A percentile compares a stretch with the other conserved stretches of the same genome.
Evolutionary conservation across 2,888 invertebrate species (phyloP).

Genomic region (Nemurella pictetii): DNA sequence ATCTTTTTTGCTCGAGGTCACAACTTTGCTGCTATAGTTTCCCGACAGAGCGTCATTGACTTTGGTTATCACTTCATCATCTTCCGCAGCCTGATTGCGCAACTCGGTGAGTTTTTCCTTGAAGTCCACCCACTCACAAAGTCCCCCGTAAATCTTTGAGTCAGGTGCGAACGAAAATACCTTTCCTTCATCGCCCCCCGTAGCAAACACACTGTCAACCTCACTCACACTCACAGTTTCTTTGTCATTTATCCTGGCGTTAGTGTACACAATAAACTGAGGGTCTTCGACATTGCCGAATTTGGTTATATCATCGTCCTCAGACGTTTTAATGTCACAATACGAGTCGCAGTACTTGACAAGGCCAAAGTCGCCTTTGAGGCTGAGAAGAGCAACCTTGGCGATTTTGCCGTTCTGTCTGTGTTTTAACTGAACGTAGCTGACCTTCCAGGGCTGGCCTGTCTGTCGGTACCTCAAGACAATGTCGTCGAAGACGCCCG

Average conservation of each 20-base stretch:
- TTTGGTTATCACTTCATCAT: background rate
- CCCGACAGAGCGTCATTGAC: background rate
- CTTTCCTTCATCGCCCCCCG: background rate
- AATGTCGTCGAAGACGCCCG: slow-evolving; percentile 3
- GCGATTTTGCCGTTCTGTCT: background rate
- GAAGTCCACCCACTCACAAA: background rate
- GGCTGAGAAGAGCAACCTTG: background rate
- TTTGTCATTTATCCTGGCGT: background rate
- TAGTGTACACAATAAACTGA: background rate
- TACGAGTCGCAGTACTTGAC: background rate
- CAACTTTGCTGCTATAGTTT: background rate
- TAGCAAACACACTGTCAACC: background rate
- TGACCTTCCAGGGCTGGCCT: background rate
- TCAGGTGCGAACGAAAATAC: background rate
- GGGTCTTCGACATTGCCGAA: background rate
- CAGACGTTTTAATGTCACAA: background rate
- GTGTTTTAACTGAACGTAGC: background rate
- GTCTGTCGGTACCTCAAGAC: background rate
- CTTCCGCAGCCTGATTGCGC: background rate
- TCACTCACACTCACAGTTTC: background rate
- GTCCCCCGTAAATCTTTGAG: background rate
- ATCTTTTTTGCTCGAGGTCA: background rate
- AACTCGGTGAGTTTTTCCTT: background rate
- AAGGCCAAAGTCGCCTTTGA: background rate
- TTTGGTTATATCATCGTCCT: background rate